A percentile compares a stretch with the other conserved stretches of the same genome.
Evolutionary conservation across 2,888 invertebrate species (phyloP).

Genomic region (Oxytorus armatus): DNA sequence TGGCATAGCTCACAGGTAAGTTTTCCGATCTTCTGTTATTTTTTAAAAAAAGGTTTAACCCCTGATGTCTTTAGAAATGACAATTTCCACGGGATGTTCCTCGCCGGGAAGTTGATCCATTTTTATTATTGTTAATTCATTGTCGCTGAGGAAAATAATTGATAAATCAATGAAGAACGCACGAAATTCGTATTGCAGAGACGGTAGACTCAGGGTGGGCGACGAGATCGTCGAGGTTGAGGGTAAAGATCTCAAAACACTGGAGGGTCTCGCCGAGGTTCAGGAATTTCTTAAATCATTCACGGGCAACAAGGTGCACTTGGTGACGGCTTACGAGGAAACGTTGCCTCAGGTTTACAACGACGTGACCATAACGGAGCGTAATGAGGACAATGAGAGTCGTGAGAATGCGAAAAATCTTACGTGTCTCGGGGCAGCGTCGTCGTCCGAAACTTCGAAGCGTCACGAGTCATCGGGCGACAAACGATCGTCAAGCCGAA

Average conservation of each 20-base stretch:
- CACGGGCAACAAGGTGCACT: constrained; percentile 77
- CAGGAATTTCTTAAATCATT: constrained; percentile 82
- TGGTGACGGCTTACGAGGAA: constrained; percentile 82
- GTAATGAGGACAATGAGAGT: constrained; percentile 72
- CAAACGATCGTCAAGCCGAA: constrained; percentile 20
- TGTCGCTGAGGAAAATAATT: not conserved
- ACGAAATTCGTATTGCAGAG: constrained; percentile 86
- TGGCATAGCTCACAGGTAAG: constrained; percentile 85
- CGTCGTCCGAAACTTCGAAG: constrained; percentile 63
- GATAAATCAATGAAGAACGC: not conserved
- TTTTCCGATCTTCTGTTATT: constrained; percentile 40
- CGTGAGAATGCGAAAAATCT: constrained; percentile 78
- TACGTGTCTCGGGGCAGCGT: constrained; percentile 76
- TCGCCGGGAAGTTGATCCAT: too few species aligned
- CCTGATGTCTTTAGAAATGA: constrained; percentile 22
- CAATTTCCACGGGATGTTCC: not conserved
- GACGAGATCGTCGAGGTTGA: constrained; percentile 97
- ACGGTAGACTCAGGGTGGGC: constrained; percentile 92
- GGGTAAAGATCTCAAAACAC: constrained; percentile 91
- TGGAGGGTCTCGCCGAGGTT: constrained; percentile 84
- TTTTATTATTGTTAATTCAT: not conserved
- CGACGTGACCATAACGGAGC: constrained; percentile 65
- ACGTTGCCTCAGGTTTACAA: constrained; percentile 80
- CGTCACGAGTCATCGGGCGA: constrained; percentile 63
- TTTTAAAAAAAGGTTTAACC: too few species aligned